These are phyloP conservation scores for Cyclina sinensis DNA, from an alignment of 1,140 invertebrate genomes.

Conservation along the genomic window DNA sequence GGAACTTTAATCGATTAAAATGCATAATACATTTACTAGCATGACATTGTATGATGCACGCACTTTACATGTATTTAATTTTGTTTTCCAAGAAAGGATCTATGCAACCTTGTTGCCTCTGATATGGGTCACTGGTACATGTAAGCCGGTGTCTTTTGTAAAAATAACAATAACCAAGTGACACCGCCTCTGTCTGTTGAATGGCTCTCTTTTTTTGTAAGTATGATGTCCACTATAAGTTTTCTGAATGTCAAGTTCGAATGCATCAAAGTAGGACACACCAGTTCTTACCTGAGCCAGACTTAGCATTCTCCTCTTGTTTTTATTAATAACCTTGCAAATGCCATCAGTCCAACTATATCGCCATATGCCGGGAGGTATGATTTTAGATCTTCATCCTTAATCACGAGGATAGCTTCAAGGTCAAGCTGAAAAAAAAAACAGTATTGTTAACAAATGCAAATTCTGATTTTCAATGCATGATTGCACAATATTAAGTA, in stretches of 20 bases:
- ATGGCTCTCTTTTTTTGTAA: conserved; percentile 1
- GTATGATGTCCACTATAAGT: conserved; percentile 28
- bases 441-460: conserved; percentile 30
- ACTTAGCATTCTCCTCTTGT: conserved; percentile 21
- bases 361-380: conserved; percentile 38
- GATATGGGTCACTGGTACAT: conserved; percentile 32
- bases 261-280: conserved; percentile 27
- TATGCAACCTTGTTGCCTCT: conserved; percentile 14
- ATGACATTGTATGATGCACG: conserved; percentile 33
- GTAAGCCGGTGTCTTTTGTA: conserved; percentile 27
- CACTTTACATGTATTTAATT: not conserved
- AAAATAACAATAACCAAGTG: not conserved
- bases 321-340: conserved; percentile 34
- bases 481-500: conserved; percentile 30
- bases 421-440: conserved; percentile 27
- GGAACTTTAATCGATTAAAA: conserved; percentile 18
- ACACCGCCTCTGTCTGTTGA: not conserved
- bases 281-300: conserved; percentile 6
- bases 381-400: conserved; percentile 21
- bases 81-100: conserved; percentile 28
- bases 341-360: conserved; percentile 33
- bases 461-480: conserved; percentile 23
- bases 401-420: conserved; percentile 26
- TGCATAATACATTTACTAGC: conserved; percentile 29
- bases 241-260: conserved; percentile 23